Base-by-base conservation (phyloP, 2,113 vertebrate species). In the Melanostigma gelatinosum region DNA sequence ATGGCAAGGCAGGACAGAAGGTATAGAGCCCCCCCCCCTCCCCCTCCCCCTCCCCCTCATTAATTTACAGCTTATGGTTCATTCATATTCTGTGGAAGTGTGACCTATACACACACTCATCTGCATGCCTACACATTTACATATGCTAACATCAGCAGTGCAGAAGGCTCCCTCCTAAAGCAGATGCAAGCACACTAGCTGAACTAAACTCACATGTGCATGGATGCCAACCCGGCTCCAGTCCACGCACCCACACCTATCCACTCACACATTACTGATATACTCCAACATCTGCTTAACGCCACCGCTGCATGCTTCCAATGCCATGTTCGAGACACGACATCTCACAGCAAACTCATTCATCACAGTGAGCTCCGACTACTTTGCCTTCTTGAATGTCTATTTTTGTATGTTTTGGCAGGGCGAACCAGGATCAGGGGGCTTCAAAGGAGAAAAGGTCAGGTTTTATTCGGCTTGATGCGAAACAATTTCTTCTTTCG, bases 401-500 rank as follows among this genome's bases (percentile, higher is more conserved):
- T 77, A 24, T 76, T 74, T 82, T 69, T 85, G 27, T 87, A 13
- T 70, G 46, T 86, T 29, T 93, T 60, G 77, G 34, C 87, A 96
- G 95, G 95, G 95, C 72, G 91, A 92, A 65, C 5, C 52, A n/a
- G 95, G 95, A 90, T 87, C 85, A 73, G 72, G 60, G 70, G 94
- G 94, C 3, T 18, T 74, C 70, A 95, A 93, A 93, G 95, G 95
- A 58, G 93, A 93, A 91, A 96, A 95, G 94, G 95, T 95, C 62
- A 92, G 91, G 60, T 61, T 64, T 76, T 82, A 61, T 71, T 62
- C 34, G 27, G 12, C 52, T 68, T 62, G 18, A 50, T 34, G n/a
- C 38, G 38, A 42, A 84, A 74, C n/a, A 12, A 8, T 62, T 77
- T 55, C 8, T 61, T 40, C 8, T 80, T 78, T 24, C 4, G 44